Base-by-base conservation (phyloP, 2,113 vertebrate species). In the Ammodramus savannarum region DNA sequence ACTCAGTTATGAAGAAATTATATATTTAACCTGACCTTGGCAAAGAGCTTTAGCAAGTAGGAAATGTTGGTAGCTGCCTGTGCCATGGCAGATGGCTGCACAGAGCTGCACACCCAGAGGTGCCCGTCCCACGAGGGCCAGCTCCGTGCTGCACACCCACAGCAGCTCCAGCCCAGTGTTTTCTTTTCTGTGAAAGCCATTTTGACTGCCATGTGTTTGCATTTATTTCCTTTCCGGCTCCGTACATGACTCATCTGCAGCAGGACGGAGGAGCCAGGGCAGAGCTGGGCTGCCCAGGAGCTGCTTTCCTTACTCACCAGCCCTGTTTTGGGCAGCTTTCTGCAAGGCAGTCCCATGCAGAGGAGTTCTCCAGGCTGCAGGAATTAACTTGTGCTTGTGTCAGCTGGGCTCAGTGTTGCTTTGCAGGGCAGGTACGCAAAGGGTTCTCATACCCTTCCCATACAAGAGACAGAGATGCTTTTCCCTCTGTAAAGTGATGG, bases 131-230 rank as follows among this genome's bases (percentile, higher is more conserved):
- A 66, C 43, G 5, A 3, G 82, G 55, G 67, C 59, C 13, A 12
- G 23, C 58, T 87, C 77, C 1, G 0, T n/a, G 57, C 85, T 90
- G 81, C 78, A 41, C 75, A 83, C 51, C 46, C 80, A 61, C 55
- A 61, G 76, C 95, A 85, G 90, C 85, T 86, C 75, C 59, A 93
- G 68, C n/a, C 75, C 49, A 22, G 4, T 80, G 79, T 95, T 96
- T 96, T 87, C 74, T 89, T 94, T 92, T 55, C 91, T 91, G 91
- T 89, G 85, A 91, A 90, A 86, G 51, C 72, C 90, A 83, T 95
- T 96, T 90, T 93, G 81, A 43, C 67, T 93, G 75, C 94, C 94
- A 90, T 77, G 67, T 94, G 91, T 96, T 97, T 94, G 93, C 94
- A 88, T 96, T 96, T 96, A 93, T 96, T 84, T 91, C 90, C 79